These are phyloP conservation scores for Imbricaverruca yamaguchii DNA, from an alignment of 2,888 invertebrate genomes.

Conservation along the genomic window DNA sequence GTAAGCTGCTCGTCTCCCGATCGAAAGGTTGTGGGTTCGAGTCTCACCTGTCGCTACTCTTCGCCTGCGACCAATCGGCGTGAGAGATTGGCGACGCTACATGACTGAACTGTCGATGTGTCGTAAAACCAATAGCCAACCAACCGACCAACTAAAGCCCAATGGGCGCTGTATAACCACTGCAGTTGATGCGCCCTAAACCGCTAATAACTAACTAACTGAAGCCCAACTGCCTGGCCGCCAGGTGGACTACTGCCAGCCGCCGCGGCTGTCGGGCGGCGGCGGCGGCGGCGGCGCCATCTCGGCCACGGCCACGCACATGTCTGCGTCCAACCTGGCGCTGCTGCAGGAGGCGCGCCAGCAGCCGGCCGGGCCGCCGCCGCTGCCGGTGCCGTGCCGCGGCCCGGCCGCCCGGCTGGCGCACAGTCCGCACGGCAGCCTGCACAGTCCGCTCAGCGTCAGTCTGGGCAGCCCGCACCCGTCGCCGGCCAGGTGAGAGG, in stretches of 20 bases:
- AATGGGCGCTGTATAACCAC: too few relatives aligned
- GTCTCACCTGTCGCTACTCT: too few relatives aligned
- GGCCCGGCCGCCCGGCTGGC: not conserved
- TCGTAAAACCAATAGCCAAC: too few relatives aligned
- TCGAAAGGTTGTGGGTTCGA: too few relatives aligned
- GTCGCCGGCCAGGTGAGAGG: not conserved
- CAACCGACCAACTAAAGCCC: too few relatives aligned
- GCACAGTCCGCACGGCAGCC: slow-evolving; percentile 15
- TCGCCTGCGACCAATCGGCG: too few relatives aligned
- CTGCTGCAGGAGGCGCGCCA: not conserved
- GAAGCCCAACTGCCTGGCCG: not conserved
- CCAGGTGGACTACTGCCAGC: not conserved
- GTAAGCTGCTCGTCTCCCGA: too few relatives aligned
- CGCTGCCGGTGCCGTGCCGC: not conserved
- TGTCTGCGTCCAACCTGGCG: not conserved
- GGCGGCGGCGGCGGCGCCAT: not conserved
- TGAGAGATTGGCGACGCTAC: too few relatives aligned
- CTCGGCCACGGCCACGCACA: not conserved
- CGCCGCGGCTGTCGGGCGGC: not conserved
- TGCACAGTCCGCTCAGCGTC: slow-evolving; percentile 10
- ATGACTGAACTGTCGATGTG: too few relatives aligned
- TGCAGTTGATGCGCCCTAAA: too few relatives aligned
- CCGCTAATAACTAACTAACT: too few relatives aligned
- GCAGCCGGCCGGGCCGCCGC: not conserved
- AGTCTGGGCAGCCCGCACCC: slow-evolving; percentile 10